Percentiles rank a stretch among this genome's conserved stretches.
Conservation (phyloP, 23 tunicate genomes). For the Halocynthia aurantium region DNA sequence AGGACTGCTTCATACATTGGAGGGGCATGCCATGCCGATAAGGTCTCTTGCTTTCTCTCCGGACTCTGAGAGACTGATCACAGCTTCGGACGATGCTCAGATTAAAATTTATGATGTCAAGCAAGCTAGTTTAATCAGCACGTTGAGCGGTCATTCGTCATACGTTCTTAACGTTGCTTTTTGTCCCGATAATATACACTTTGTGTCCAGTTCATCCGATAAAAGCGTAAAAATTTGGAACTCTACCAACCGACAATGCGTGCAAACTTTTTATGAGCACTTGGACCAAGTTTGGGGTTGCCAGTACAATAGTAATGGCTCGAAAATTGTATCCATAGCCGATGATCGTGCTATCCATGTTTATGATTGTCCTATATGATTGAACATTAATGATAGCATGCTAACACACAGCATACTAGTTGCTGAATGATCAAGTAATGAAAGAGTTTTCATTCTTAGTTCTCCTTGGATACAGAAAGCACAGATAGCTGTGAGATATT, state of each 20-base stretch:
- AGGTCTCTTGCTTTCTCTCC: constrained; percentile 95
- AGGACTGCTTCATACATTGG: constrained; percentile 59
- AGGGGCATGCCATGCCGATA: constrained; percentile 99
- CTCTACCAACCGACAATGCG: constrained; percentile 68
- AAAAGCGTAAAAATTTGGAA: constrained; percentile 97
- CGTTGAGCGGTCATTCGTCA: constrained; percentile 95
- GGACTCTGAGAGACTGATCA: constrained; percentile 82
- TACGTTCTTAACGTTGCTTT: constrained; percentile 84
- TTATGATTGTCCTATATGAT: constrained; percentile 96
- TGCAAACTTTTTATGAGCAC: constrained; percentile 94
- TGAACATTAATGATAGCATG: not conserved
- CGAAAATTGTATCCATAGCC: constrained; percentile 89
- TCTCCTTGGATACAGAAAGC: too few relatives aligned
- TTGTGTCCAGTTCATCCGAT: constrained; percentile 88
- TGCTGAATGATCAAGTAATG: too few relatives aligned
- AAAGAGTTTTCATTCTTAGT: too few relatives aligned
- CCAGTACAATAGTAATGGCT: constrained; percentile 86
- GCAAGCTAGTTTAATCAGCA: constrained; percentile 75
- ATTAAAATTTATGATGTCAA: constrained; percentile 93
- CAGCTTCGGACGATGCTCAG: constrained; percentile 99
- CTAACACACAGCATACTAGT: too few relatives aligned
- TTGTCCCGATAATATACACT: constrained; percentile 88
- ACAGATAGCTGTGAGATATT: too few relatives aligned
- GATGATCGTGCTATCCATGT: constrained; percentile 91
- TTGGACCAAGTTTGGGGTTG: constrained; percentile 95